phyloP scores from a whole-genome alignment of 2,797 vertebrate genomes.

The Lycodopsis pacificus region DNA sequence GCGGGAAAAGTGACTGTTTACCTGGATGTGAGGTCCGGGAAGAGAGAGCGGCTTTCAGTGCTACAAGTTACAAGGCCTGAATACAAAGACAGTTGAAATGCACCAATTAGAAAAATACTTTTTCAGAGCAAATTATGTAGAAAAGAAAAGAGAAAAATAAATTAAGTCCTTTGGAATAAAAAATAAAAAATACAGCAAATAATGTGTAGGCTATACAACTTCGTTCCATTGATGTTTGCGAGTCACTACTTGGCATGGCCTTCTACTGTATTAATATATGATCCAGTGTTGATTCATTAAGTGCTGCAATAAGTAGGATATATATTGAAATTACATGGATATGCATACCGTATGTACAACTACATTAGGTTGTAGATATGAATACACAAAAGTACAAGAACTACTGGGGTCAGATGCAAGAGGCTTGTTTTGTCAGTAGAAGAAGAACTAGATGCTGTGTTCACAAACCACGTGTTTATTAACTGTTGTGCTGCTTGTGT shows the following conservation, averaged over 20 bases:
- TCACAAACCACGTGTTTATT: not conserved
- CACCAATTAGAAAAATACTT: conserved; percentile 81
- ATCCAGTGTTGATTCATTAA: conserved; percentile 58
- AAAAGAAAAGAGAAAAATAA: conserved; percentile 76
- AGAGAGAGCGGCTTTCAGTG: conserved; percentile 44
- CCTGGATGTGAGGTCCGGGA: conserved; percentile 36
- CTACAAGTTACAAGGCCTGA: conserved; percentile 58
- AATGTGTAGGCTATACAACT: conserved; percentile 61
- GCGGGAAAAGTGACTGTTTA: conserved; percentile 46
- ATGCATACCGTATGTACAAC: conserved; percentile 66
- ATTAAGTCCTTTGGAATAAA: conserved; percentile 50
- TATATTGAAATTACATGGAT: conserved; percentile 63
- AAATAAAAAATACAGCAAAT: conserved; percentile 64
- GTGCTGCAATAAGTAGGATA: conserved; percentile 59
- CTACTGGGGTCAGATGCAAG: conserved; percentile 14
- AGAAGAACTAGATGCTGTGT: not conserved
- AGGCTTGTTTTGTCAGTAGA: conserved; percentile 44
- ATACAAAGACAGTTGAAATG: conserved; percentile 63
- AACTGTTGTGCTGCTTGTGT: conserved; percentile 56
- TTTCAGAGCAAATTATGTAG: conserved; percentile 78
- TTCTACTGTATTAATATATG: conserved; percentile 33
- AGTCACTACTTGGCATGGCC: conserved; percentile 51
- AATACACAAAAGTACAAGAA: conserved; percentile 66
- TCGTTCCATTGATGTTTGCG: conserved; percentile 54
- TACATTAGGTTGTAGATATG: conserved; percentile 55